Evolutionary conservation across 2,113 vertebrate genomes (phyloP), one percentile per base, ranked within the genome.

Genomic region (Cryptotis parvus): DNA sequence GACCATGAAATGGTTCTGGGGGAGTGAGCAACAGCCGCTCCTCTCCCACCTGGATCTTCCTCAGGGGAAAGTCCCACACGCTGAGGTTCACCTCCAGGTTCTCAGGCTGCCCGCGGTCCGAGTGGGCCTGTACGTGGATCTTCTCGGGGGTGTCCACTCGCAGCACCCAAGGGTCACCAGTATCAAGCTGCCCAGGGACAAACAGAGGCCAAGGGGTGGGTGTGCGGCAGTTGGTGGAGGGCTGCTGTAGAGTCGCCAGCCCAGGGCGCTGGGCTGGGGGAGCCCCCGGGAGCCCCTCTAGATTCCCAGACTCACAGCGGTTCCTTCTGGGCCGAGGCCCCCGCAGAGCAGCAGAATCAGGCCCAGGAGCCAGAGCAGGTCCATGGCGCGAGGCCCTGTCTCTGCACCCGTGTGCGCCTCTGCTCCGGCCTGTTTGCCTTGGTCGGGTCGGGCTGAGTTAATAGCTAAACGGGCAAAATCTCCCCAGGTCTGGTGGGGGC

Each of bases 111-210:
- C 0, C 0, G 31, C 73, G 89, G 82, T 88, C 91, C 0, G 84
- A 81, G 52, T 93, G 74, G 18, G 93, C 95, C 63, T 95, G 94
- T 9, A 96, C 9, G 0, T 93, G 79, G 66, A 94, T 77, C 66
- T 29, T 88, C 52, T 95, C 91, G 0, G 84, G 90, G 39, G 65
- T 87, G 33, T 92, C 78, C 0, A 91, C 66, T 9, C 81, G 45
- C 49, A 95, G 75, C 33, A 88, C 84, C 15, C 80, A 85, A 91
- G 94, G 24, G 86, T 90, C 69, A 92, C 91, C 70, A 95, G 80
- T 74, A 91, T 8, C 20, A 82, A 95, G 73, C 96, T 96, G 85
- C 22, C 73, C 6, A 43, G 20, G 3, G 41, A 82, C 49, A 72
- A 41, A 43, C 15, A 76, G 12, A 10, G 29, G 9, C 5, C 26